These are phyloP conservation scores for Scyliorhinus canicula DNA, from an alignment of 2,797 vertebrate species.

Conservation along the genomic window DNA sequence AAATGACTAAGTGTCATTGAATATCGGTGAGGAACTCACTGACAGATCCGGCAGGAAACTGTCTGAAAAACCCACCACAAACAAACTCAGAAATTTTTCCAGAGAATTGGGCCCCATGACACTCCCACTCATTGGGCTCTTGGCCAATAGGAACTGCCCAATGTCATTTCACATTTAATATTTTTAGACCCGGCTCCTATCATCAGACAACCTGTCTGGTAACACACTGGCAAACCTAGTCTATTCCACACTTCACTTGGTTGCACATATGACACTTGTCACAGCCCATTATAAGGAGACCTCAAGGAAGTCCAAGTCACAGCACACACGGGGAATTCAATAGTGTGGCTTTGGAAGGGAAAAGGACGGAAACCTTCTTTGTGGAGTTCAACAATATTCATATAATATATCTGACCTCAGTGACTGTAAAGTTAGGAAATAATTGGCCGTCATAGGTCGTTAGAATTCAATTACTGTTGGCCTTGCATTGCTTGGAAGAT, in stretches of 20 bases:
- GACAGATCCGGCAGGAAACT: no score
- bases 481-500: neutral
- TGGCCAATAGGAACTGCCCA: neutral
- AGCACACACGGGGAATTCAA: neutral
- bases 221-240: neutral
- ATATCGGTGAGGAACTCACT: no score
- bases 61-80: no score
- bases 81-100: no score
- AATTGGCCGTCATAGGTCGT: neutral
- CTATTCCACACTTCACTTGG: neutral
- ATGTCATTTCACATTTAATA: neutral
- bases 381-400: neutral
- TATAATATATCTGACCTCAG: neutral
- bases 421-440: neutral
- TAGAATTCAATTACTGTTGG: neutral
- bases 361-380: neutral
- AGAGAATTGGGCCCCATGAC: no score
- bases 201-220: neutral
- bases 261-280: neutral
- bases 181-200: neutral
- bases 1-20: no score
- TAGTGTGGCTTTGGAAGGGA: neutral
- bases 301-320: neutral
- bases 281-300: neutral
- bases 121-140: neutral